Evolutionary conservation across 2,888 invertebrate species (phyloP).

Genomic region (Xestoiulus laeticollis): DNA sequence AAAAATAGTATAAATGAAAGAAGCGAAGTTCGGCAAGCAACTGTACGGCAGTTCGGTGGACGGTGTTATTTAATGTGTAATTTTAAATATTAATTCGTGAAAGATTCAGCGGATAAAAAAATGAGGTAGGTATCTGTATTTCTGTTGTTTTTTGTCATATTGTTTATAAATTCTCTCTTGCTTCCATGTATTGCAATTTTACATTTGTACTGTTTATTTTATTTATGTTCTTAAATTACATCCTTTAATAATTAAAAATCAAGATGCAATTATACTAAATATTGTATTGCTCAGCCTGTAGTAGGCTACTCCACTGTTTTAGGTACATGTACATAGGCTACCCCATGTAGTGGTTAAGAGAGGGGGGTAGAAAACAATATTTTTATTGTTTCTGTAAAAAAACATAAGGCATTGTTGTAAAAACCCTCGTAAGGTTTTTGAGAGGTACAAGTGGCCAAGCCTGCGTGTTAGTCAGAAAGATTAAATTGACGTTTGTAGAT

Average conservation of each 20-base stretch:
- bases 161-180: neutral
- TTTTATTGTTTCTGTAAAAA: neutral
- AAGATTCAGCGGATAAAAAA: conserved; percentile 35
- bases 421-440: neutral
- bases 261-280: neutral
- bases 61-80: neutral
- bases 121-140: conserved; percentile 31
- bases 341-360: neutral
- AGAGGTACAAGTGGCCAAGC: neutral
- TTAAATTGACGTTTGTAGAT: neutral
- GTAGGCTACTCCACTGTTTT: neutral
- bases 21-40: conserved; percentile 14
- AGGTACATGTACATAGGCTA: neutral
- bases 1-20: neutral
- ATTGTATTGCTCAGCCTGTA: neutral
- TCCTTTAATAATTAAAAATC: neutral
- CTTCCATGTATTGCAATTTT: neutral
- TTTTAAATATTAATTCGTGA: neutral
- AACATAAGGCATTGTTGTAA: neutral
- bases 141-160: conserved; percentile 36
- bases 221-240: neutral
- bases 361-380: neutral
- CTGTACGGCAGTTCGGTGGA: conserved; percentile 34
- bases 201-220: neutral
- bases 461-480: neutral